Evolutionary conservation across 2,113 vertebrate species (phyloP).

Genomic region (Chloropsis cyanopogon): DNA sequence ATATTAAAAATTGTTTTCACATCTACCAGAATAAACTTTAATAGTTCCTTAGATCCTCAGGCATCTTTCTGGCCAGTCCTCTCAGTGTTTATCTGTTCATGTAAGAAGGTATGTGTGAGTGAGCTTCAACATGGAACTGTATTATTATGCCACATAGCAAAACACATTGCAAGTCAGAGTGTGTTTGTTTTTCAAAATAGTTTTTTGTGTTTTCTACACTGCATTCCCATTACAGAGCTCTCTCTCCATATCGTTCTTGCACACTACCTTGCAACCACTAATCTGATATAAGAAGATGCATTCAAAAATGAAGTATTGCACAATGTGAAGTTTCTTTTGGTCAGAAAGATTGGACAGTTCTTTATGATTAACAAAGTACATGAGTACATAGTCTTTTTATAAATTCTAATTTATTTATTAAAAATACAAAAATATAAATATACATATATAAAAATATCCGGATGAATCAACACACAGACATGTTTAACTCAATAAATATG

Average conservation of each 20-base stretch:
- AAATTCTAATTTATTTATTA: conserved; percentile 81
- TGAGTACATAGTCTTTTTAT: conserved; percentile 64
- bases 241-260: not conserved
- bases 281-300: not conserved
- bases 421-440: conserved; percentile 86
- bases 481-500: conserved; percentile 79
- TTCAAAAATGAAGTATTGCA: not conserved
- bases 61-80: not conserved
- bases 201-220: not conserved
- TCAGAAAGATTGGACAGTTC: not conserved
- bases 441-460: conserved; percentile 82
- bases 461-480: conserved; percentile 73
- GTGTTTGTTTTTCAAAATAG: not conserved
- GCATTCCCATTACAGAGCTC: not conserved
- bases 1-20: not conserved
- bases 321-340: not conserved
- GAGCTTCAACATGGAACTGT: not conserved
- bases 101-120: not conserved
- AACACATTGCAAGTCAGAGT: not conserved
- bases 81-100: not conserved
- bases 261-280: not conserved
- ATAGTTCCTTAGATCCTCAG: not conserved
- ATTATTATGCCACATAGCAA: not conserved
- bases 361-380: not conserved
- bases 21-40: not conserved